Evolutionary conservation across 2,888 invertebrate genomes (phyloP).

Genomic region (Noctua pronuba): DNA sequence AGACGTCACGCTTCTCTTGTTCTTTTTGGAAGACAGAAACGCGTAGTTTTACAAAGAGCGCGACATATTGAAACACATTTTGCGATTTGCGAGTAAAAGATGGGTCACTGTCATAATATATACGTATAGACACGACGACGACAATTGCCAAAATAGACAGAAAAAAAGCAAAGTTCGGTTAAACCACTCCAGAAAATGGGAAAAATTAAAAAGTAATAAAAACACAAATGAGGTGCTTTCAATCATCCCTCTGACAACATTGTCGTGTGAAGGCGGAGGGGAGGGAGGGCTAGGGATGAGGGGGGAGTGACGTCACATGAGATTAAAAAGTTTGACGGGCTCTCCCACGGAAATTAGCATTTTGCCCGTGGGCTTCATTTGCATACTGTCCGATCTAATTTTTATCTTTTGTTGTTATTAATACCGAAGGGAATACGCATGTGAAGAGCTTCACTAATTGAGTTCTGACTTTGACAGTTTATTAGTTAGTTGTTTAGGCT

Average conservation of each 20-base stretch:
- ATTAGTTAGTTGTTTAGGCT: background rate
- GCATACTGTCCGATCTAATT: constrained; percentile 83
- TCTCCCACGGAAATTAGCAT: constrained; percentile 90
- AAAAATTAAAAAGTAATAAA: constrained; percentile 90
- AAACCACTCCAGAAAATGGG: constrained; percentile 84
- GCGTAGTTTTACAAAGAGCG: background rate
- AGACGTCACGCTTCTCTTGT: background rate
- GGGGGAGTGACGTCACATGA: constrained; percentile 86
- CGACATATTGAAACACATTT: background rate
- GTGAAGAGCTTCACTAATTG: constrained; percentile 39
- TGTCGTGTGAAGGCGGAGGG: constrained; percentile 66
- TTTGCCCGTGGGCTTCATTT: constrained; percentile 85
- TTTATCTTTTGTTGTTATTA: constrained; percentile 77
- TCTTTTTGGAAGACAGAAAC: background rate
- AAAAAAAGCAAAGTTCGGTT: constrained; percentile 56
- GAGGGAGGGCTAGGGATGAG: constrained; percentile 59
- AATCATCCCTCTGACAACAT: constrained; percentile 88
- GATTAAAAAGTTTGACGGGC: constrained; percentile 90
- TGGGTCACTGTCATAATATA: background rate
- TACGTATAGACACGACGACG: background rate
- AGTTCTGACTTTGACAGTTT: constrained; percentile 3
- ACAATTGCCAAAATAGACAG: constrained; percentile 26
- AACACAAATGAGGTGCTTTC: constrained; percentile 89
- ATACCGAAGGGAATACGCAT: constrained; percentile 62
- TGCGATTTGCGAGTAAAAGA: background rate